phyloP scores from a whole-genome alignment of 2,113 vertebrate genomes.

The Chinchilla lanigera region DNA sequence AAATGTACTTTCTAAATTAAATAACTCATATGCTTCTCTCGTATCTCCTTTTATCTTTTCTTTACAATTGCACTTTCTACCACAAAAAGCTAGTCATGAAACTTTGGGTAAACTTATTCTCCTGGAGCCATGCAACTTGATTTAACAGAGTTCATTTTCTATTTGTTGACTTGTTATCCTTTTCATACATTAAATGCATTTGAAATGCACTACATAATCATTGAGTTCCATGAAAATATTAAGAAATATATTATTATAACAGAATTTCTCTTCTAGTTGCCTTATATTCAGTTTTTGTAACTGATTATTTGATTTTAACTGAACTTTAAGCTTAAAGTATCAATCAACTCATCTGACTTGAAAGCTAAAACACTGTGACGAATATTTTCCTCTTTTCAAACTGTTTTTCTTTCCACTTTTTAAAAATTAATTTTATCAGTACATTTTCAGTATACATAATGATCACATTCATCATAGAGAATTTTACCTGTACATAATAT shows the following conservation, averaged over 20 bases:
- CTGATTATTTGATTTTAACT: background rate
- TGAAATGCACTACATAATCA: background rate
- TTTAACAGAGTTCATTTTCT: background rate
- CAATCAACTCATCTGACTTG: background rate
- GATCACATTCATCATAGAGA: background rate
- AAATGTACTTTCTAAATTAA: background rate
- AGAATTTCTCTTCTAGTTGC: background rate
- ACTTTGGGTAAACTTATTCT: background rate
- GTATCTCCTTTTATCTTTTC: background rate
- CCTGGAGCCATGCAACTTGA: background rate
- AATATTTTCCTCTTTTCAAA: background rate
- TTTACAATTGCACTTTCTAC: background rate
- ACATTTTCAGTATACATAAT: background rate
- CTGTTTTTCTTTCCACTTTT: background rate
- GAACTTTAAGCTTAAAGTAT: background rate
- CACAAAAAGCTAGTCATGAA: background rate
- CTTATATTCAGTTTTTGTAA: background rate
- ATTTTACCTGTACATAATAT: background rate
- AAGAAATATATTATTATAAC: background rate
- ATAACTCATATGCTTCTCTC: background rate
- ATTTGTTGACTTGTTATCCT: background rate
- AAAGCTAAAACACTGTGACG: background rate
- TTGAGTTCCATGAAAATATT: background rate
- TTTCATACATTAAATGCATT: background rate
- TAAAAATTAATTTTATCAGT: background rate